Evolutionary conservation across 2,797 vertebrate genomes (phyloP), one percentile per base, ranked within the genome.

Genomic region (Zenarchopterus dispar): DNA sequence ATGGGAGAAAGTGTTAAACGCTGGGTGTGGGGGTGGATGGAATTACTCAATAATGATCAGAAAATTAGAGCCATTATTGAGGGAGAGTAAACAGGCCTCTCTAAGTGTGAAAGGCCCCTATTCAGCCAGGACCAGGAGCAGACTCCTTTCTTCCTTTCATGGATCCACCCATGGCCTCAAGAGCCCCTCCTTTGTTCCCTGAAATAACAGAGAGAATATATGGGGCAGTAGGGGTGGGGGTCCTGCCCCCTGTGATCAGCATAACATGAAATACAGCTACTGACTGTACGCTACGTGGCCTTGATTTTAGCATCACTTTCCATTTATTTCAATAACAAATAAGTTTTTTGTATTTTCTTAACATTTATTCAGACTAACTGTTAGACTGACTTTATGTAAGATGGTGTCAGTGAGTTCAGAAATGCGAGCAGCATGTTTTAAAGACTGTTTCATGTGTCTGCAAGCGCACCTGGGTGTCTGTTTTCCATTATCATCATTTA

Each of bases 31-130:
- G 85, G 81, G 86, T 79, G 86, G 90, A 80, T 82, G 87, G 90
- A 90, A 92, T 92, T 89, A 93, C 91, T 88, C 88, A 93, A 92
- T 93, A 93, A 94, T 93, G 92, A 94, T 93, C 87, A 88, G 88
- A 93, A 93, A 93, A 93, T 93, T 93, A 92, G 92, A 90, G 86
- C 89, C 85, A 92, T 93, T 93, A 93, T 93, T 91, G 81, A 88
- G 77, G 85, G 78, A 93, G 91, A 91, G 93, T 93, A 94, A 94
- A 94, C 93, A 94, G 89, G 88, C 88, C 92, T 84, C 88, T 90
- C 85, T 84, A 73, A 78, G 91, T 84, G 90, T 93, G 93, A 93
- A 93, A 93, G 92, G 90, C 75, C 75, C 54, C 90, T 49, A 92
- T 93, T 93, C 92, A 93, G 83, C 66, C 67, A 47, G 74, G 82